Evolutionary conservation across 2,113 vertebrate species (phyloP).

Genomic region (Helogale parvula): DNA sequence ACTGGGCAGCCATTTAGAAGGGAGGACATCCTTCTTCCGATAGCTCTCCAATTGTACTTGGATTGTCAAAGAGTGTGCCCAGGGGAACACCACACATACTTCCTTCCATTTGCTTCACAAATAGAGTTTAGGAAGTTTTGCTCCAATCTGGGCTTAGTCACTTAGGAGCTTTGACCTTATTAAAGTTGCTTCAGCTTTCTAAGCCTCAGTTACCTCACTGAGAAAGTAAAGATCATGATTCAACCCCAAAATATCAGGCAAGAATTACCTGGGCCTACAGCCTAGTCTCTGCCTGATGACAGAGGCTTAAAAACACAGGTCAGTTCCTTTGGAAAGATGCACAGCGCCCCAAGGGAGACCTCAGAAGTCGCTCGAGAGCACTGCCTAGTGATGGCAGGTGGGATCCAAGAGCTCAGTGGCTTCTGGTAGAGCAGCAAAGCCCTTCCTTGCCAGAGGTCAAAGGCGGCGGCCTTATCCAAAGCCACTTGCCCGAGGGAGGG

Average conservation of each 20-base stretch:
- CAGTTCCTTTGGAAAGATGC: neutral
- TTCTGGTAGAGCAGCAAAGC: neutral
- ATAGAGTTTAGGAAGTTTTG: neutral
- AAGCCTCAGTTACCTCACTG: neutral
- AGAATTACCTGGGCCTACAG: neutral
- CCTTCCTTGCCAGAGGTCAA: neutral
- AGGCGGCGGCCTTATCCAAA: fast-evolving
- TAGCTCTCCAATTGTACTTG: neutral
- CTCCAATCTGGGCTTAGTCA: constrained; percentile 10
- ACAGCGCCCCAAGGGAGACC: neutral
- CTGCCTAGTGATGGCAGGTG: neutral
- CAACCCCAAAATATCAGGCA: neutral
- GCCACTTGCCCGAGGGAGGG: neutral
- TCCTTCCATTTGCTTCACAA: neutral
- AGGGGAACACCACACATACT: neutral
- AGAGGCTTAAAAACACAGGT: neutral
- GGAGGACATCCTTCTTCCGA: neutral
- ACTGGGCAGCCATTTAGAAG: neutral
- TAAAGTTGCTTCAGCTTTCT: neutral
- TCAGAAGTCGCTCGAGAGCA: neutral
- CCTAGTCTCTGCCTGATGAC: neutral
- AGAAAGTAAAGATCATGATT: neutral
- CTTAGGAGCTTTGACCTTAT: constrained; percentile 23
- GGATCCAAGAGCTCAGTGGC: neutral
- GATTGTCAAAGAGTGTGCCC: neutral